Evolutionary conservation across 2,113 vertebrate species (phyloP), one percentile per base, ranked within the genome.

Genomic region (Stegastes partitus): DNA sequence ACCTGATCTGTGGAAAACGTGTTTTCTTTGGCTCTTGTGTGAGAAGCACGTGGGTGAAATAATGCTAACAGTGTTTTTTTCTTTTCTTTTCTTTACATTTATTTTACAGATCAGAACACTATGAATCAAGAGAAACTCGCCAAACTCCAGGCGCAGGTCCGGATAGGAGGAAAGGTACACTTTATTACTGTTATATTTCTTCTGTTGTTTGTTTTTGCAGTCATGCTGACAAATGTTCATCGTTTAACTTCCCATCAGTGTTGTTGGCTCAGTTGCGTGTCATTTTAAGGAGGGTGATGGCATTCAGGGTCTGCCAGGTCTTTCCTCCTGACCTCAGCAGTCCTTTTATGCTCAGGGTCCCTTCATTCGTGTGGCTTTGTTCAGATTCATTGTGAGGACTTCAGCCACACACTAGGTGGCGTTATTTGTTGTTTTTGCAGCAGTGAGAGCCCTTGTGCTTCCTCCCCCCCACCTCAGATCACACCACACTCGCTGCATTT

Each of bases 71-170:
- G 1, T 12, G 0, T 44, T n/a, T 22, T 23, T 11, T n/a, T 9
- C 11, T 23, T 26, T 42, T 44, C 18, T 22, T 23, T 11, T n/a
- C 6, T 11, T 23, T 26, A 31, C 8, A 10, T 34, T 56, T 71
- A 62, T 7, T 82, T 78, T 56, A 2, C 44, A 53, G 61, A 23
- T 54, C 85, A 80, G 87, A 94, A 95, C 69, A 96, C 53, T 74
- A 99, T 99, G 98, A 99, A 99, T 93, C 97, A 98, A 93, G 98
- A 99, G 94, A 99, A 99, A 78, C 94, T 99, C 65, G 97, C 97
- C 86, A 99, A 99, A 94, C 97, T 99, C 90, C 97, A 99, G 84
- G 97, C 97, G 1, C 97, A 99, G 90, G 98, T 99, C 94, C 98
- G 98, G 94, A 99, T 99, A 99, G 98, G 98, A 89, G 98, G 98